phyloP scores from a whole-genome alignment of 2,113 vertebrate species.

The Oryzias curvinotus region DNA sequence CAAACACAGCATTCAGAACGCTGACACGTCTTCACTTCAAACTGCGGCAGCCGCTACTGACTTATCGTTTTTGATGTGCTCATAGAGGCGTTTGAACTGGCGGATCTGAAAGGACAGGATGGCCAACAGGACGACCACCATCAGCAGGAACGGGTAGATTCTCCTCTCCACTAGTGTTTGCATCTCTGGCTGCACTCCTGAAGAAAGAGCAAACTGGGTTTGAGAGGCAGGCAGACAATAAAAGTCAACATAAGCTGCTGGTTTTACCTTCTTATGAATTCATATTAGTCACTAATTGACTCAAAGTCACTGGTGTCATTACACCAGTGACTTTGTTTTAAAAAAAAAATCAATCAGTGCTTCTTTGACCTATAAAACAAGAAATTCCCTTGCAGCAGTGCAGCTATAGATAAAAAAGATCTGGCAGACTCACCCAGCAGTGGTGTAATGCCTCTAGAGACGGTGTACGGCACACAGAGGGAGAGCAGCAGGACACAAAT shows the following conservation, averaged over 20 bases:
- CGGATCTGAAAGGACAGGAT: constrained; percentile 95
- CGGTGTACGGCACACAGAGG: constrained; percentile 89
- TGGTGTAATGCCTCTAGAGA: constrained; percentile 87
- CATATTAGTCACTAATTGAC: no score
- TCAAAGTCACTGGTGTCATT: no score
- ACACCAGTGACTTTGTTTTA: no score
- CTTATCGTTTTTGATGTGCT: constrained; percentile 99
- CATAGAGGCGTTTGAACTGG: constrained; percentile 98
- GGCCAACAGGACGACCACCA: constrained; percentile 90
- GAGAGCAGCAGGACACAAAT: constrained; percentile 91
- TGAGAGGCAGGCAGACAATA: neutral
- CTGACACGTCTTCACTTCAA: no score
- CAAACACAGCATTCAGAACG: neutral
- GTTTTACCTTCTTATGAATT: no score
- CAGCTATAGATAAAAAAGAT: neutral
- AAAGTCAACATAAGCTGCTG: neutral
- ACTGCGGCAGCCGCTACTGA: constrained; percentile 67
- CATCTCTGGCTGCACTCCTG: constrained; percentile 62
- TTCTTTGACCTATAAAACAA: no score
- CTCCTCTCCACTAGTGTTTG: constrained; percentile 81
- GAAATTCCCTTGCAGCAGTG: no score
- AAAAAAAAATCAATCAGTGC: no score
- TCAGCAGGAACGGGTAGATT: constrained; percentile 95
- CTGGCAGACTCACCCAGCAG: constrained; percentile 80
- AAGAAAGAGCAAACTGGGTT: neutral